Evolutionary conservation across 2,888 invertebrate genomes (phyloP).

Genomic region (Halictus quadricinctus): DNA sequence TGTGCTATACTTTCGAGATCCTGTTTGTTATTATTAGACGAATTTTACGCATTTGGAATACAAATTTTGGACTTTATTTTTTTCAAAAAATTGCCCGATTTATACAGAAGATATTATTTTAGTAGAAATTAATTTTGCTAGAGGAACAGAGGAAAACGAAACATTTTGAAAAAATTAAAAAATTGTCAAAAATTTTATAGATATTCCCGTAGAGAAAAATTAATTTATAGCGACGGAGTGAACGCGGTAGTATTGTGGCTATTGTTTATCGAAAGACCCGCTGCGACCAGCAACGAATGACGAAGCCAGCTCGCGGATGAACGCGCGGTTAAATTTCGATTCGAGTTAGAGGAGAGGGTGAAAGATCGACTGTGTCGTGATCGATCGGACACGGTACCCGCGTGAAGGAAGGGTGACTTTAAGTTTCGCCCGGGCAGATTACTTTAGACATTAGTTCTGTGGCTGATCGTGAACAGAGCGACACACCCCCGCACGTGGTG

Average conservation of each 20-base stretch:
- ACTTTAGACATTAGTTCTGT: conserved; percentile 56
- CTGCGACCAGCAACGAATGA: neutral
- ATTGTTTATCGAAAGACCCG: neutral
- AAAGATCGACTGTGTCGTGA: conserved; percentile 78
- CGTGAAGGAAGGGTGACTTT: conserved; percentile 76
- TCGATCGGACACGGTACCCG: conserved; percentile 82
- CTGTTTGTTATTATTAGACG: too few relatives aligned
- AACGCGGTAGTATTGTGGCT: neutral
- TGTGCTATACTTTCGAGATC: too few relatives aligned
- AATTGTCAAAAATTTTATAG: too few relatives aligned
- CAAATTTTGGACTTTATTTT: too few relatives aligned
- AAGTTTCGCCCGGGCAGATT: conserved; percentile 73
- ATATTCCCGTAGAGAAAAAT: neutral
- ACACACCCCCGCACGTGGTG: conserved; percentile 64
- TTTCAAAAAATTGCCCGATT: too few relatives aligned
- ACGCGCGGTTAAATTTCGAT: conserved; percentile 56
- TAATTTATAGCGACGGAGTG: neutral
- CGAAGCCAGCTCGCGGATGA: conserved; percentile 14
- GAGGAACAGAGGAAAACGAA: too few relatives aligned
- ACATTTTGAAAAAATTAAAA: too few relatives aligned
- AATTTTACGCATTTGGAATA: too few relatives aligned
- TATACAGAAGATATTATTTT: too few relatives aligned
- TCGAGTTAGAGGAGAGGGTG: conserved; percentile 40
- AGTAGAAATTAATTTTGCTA: too few relatives aligned
- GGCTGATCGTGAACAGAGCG: conserved; percentile 41